phyloP scores from a whole-genome alignment of 2,113 vertebrate genomes.

The Pituophis catenifer region DNA sequence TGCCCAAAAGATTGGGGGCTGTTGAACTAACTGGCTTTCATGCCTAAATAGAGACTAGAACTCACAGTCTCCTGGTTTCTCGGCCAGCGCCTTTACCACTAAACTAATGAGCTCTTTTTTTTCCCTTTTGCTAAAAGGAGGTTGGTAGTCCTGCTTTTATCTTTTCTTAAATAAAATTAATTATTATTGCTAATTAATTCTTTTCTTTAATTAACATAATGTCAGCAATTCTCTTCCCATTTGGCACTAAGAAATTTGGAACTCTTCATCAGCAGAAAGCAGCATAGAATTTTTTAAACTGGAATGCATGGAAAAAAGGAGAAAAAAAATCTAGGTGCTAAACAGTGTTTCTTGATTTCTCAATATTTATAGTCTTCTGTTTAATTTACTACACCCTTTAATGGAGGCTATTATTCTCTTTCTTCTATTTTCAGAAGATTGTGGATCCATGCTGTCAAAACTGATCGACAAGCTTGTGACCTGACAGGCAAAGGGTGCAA shows the following conservation, averaged over 20 bases:
- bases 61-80: background rate
- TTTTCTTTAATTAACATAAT: background rate
- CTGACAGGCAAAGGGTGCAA: background rate
- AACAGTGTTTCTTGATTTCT: background rate
- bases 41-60: background rate
- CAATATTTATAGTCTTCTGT: background rate
- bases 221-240: background rate
- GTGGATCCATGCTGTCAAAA: background rate
- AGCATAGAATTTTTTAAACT: background rate
- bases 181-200: background rate
- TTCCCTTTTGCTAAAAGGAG: conserved; percentile 22
- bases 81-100: background rate
- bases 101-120: background rate
- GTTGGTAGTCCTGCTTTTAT: conserved; percentile 17
- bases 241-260: background rate
- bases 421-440: background rate
- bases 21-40: background rate
- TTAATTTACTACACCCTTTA: background rate
- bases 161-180: conserved; percentile 23
- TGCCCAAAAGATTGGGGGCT: background rate
- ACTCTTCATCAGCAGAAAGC: background rate
- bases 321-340: background rate
- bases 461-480: background rate
- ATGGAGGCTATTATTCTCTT: background rate
- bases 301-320: background rate